Conservation (phyloP, 2,113 vertebrate genomes). For the Clarias gariepinus region DNA sequence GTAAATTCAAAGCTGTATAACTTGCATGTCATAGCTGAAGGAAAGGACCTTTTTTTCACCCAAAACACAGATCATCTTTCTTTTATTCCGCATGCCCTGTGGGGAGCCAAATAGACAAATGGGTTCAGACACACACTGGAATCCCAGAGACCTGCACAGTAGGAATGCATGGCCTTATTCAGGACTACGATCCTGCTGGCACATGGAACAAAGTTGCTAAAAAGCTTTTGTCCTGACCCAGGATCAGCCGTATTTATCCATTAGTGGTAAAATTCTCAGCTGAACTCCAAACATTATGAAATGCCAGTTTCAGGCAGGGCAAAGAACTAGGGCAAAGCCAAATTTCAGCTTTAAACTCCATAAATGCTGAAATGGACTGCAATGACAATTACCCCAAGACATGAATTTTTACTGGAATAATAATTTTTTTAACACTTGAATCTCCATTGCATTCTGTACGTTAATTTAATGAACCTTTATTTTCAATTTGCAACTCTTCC, state of each 20-base stretch:
- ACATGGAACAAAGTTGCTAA: neutral
- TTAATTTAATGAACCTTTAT: no score
- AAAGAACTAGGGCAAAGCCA: neutral
- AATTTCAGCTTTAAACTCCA: neutral
- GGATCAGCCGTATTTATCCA: neutral
- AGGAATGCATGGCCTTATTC: slow-evolving; percentile 10
- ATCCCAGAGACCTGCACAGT: neutral
- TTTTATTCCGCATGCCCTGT: neutral
- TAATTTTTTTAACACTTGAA: neutral
- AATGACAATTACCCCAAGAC: neutral
- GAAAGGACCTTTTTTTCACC: neutral
- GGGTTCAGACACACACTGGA: slow-evolving; percentile 15
- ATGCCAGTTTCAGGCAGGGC: neutral
- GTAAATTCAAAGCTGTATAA: neutral
- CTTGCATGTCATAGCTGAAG: neutral
- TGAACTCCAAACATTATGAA: neutral
- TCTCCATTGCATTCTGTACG: neutral
- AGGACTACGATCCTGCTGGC: neutral
- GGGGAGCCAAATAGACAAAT: neutral
- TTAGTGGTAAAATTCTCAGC: neutral
- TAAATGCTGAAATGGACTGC: neutral
- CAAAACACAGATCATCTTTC: neutral
- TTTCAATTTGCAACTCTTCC: no score
- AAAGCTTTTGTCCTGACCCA: neutral
- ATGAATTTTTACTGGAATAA: neutral